Evolutionary conservation across 2,797 vertebrate species (phyloP).

Genomic region (Cirrhinus molitorella): DNA sequence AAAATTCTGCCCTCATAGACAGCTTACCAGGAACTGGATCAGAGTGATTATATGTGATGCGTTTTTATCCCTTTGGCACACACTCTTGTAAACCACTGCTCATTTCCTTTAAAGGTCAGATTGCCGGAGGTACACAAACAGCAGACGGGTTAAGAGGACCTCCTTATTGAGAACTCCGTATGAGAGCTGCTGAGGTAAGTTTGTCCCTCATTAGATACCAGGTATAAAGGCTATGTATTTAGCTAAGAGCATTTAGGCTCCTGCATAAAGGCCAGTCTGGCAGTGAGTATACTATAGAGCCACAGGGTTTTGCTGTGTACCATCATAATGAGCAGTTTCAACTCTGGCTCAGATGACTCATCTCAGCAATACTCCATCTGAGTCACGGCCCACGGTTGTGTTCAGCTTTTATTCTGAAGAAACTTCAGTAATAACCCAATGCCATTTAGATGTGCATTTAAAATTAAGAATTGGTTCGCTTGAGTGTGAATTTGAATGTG

Average conservation of each 20-base stretch:
- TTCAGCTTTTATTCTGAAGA: conserved; percentile 44
- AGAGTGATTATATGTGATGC: background rate
- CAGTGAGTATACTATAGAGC: conserved; percentile 6
- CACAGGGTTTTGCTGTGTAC: conserved; percentile 37
- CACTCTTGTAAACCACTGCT: conserved; percentile 11
- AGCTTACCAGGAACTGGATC: conserved; percentile 1
- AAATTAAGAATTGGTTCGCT: background rate
- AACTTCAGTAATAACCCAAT: conserved; percentile 17
- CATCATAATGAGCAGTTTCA: conserved; percentile 52
- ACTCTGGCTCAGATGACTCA: conserved; percentile 45
- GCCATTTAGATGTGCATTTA: conserved; percentile 3
- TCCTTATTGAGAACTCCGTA: conserved; percentile 6
- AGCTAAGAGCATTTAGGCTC: conserved; percentile 20
- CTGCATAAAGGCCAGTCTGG: conserved; percentile 7
- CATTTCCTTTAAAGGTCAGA: conserved; percentile 44
- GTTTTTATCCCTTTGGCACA: conserved; percentile 1
- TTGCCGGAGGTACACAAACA: conserved; percentile 27
- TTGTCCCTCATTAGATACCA: conserved; percentile 38
- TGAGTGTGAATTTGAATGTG: background rate
- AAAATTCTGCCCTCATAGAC: conserved; percentile 5
- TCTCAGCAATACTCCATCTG: conserved; percentile 45
- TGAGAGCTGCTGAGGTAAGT: conserved; percentile 4
- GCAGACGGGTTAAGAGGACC: conserved; percentile 14
- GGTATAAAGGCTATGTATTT: conserved; percentile 34
- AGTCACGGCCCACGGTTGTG: conserved; percentile 47